Evolutionary conservation across 2,797 vertebrate genomes (phyloP).

Genomic region (Sebastes hubbsi): DNA sequence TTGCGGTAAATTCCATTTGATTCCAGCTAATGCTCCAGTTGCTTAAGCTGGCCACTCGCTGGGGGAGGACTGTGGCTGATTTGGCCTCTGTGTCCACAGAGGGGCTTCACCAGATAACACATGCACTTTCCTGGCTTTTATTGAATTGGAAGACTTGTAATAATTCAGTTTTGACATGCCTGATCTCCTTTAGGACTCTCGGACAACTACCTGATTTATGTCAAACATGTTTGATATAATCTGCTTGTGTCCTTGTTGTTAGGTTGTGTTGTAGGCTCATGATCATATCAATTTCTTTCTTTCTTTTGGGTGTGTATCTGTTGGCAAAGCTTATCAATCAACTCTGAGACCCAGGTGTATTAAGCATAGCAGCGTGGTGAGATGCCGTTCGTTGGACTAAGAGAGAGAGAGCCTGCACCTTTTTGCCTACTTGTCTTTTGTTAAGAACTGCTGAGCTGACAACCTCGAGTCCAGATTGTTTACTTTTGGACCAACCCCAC

Average conservation of each 20-base stretch:
- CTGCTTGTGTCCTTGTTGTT: neutral
- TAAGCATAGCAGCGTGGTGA: neutral
- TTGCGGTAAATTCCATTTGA: slow-evolving; percentile 36
- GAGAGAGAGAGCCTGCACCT: neutral
- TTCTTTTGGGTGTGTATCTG: neutral
- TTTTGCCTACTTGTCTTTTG: neutral
- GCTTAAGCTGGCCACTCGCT: slow-evolving; percentile 16
- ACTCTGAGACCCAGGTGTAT: neutral
- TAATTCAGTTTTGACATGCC: neutral
- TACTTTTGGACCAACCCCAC: neutral
- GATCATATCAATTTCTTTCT: neutral
- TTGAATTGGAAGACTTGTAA: neutral
- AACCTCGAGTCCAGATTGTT: neutral
- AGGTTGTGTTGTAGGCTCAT: neutral
- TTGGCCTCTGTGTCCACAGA: neutral
- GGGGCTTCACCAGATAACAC: neutral
- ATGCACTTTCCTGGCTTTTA: neutral
- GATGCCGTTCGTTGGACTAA: neutral
- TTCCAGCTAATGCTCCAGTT: slow-evolving; percentile 22
- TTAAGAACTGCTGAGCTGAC: neutral
- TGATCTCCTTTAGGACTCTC: neutral
- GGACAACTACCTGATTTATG: neutral
- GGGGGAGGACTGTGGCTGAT: neutral
- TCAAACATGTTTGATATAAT: neutral
- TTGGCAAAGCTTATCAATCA: neutral